Evolutionary conservation across 2,888 invertebrate genomes (phyloP).

Genomic region (Heterodera filipjevi): DNA sequence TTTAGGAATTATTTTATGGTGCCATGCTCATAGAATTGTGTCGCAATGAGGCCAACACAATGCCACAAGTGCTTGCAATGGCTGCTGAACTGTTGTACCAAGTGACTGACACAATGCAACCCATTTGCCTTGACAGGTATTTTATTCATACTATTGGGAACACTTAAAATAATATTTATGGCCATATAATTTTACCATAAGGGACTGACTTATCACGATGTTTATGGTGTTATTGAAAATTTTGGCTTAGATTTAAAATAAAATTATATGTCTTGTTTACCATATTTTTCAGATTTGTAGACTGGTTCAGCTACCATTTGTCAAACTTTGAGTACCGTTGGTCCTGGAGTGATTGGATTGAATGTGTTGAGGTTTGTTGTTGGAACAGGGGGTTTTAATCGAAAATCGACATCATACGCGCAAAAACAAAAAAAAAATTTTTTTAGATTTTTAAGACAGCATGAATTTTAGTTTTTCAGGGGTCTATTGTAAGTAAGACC

Average conservation of each 20-base stretch:
- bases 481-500: too few species aligned
- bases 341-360: slow-evolving; percentile 80
- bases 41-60: slow-evolving; percentile 90
- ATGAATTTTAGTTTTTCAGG: too few species aligned
- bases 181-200: too few species aligned
- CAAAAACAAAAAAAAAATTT: not conserved
- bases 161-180: too few species aligned
- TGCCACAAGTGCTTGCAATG: slow-evolving; percentile 92
- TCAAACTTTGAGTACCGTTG: slow-evolving; percentile 98
- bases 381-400: too few species aligned
- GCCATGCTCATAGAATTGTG: slow-evolving; percentile 93
- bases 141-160: too few species aligned
- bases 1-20: slow-evolving; percentile 85
- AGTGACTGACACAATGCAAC: slow-evolving; percentile 94
- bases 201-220: too few species aligned
- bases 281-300: slow-evolving; percentile 77
- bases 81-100: slow-evolving; percentile 95
- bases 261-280: too few species aligned
- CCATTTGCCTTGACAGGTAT: slow-evolving; percentile 88
- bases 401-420: not conserved
- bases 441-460: too few species aligned
- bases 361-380: slow-evolving; percentile 59
- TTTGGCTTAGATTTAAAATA: too few species aligned
- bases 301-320: slow-evolving; percentile 97
- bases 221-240: too few species aligned